Percentiles rank a stretch among this genome's conserved stretches.
phyloP scores from a whole-genome alignment of 1,140 invertebrate genomes.

The Scaptomyza pallida region DNA sequence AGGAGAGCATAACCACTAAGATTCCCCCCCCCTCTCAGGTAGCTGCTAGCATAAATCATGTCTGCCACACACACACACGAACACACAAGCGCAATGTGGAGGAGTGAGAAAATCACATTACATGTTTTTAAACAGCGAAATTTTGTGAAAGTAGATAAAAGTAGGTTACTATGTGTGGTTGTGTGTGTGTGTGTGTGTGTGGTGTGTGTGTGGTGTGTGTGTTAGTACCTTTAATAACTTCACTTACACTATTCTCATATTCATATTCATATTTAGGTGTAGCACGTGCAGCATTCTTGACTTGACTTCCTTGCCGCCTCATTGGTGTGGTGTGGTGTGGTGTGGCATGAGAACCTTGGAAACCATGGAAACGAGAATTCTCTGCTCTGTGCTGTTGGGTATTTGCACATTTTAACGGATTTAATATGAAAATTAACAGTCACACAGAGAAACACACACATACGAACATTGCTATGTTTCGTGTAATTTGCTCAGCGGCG shows the following conservation, averaged over 20 bases:
- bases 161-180: slow-evolving; percentile 50
- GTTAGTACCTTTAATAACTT: slow-evolving; percentile 71
- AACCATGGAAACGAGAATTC: background rate
- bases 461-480: slow-evolving; percentile 29
- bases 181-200: slow-evolving; percentile 50
- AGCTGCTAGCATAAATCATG: slow-evolving; percentile 47
- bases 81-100: background rate
- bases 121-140: slow-evolving; percentile 63
- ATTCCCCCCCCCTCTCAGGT: slow-evolving; percentile 3
- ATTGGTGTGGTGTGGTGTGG: slow-evolving; percentile 3
- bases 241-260: slow-evolving; percentile 73
- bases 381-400: slow-evolving; percentile 67
- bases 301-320: slow-evolving; percentile 51
- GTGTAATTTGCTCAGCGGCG: slow-evolving; percentile 74
- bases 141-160: slow-evolving; percentile 62
- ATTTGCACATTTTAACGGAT: slow-evolving; percentile 81
- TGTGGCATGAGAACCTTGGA: slow-evolving; percentile 9
- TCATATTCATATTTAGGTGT: slow-evolving; percentile 47
- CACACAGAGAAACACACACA: slow-evolving; percentile 47
- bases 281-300: slow-evolving; percentile 37
- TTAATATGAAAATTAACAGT: slow-evolving; percentile 82
- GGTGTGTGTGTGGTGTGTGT: background rate
- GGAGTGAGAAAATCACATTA: slow-evolving; percentile 40
- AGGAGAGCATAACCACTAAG: slow-evolving; percentile 16
- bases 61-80: slow-evolving; percentile 4